Conservation (phyloP, 1,140 invertebrate genomes). For the Muscidifurax raptorellus region DNA sequence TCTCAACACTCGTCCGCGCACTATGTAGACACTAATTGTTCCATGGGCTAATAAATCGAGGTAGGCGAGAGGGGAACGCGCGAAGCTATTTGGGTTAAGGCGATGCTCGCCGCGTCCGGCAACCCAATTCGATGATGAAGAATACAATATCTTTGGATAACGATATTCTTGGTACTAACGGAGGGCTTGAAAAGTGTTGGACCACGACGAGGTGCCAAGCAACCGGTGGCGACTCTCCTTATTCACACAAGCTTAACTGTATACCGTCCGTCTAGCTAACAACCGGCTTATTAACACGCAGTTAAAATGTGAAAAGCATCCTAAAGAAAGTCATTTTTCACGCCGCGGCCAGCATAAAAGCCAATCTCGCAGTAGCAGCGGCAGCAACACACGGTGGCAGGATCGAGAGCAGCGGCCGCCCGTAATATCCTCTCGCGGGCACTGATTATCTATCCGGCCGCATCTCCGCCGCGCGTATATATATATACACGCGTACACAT, state of each 20-base stretch:
- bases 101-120: background rate
- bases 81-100: background rate
- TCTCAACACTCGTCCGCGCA: background rate
- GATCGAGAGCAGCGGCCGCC: background rate
- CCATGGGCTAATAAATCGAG: background rate
- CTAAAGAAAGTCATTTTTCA: background rate
- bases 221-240: too few relatives aligned
- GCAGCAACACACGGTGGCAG: background rate
- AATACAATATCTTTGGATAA: too few relatives aligned
- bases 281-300: background rate
- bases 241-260: constrained; percentile 1
- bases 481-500: too few relatives aligned
- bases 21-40: too few relatives aligned
- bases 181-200: too few relatives aligned
- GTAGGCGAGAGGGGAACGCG: too few relatives aligned
- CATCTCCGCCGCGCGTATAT: background rate
- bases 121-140: too few relatives aligned
- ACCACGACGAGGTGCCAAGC: too few relatives aligned
- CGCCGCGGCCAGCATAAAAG: background rate
- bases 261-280: background rate
- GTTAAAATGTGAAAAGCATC: background rate
- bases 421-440: constrained; percentile 8
- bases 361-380: background rate
- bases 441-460: constrained; percentile 28
- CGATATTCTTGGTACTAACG: too few relatives aligned